Conservation (phyloP, 2,797 vertebrate species). For the Coregonus sp. region DNA sequence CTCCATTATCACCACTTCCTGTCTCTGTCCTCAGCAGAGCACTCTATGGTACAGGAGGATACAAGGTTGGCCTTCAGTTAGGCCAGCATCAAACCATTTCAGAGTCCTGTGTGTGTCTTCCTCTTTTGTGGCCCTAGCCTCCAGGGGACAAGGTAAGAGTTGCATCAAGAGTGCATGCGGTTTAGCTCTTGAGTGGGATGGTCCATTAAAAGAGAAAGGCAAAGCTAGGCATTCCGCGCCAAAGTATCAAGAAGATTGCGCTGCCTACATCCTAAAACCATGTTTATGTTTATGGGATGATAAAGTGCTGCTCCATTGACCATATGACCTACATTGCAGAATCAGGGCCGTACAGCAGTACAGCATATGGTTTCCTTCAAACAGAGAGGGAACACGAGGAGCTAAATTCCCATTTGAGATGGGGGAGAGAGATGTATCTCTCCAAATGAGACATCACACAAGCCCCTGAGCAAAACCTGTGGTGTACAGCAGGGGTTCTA, state of each 20-base stretch:
- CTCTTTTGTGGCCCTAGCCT: background rate
- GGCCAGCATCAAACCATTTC: slow-evolving; percentile 1
- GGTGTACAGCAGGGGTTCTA: background rate
- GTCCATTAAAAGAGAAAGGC: background rate
- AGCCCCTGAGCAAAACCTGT: background rate
- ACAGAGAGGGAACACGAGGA: background rate
- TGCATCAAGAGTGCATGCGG: background rate
- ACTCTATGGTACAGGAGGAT: background rate
- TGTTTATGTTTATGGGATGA: background rate
- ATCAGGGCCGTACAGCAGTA: background rate
- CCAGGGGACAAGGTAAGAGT: background rate
- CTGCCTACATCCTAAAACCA: background rate
- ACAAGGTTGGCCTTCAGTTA: slow-evolving; percentile 1
- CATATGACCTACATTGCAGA: slow-evolving; percentile 10
- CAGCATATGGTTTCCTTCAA: slow-evolving; percentile 1
- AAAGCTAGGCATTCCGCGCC: background rate
- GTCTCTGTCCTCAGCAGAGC: background rate
- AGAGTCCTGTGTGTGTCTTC: background rate
- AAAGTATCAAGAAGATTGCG: background rate
- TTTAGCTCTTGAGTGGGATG: background rate
- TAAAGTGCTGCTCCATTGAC: slow-evolving; percentile 3
- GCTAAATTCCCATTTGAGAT: background rate
- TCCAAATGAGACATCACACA: slow-evolving; percentile 9
- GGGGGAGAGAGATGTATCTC: background rate
- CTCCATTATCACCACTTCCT: slow-evolving; percentile 7